phyloP scores from a whole-genome alignment of 2,888 invertebrate genomes.

The Caenorhabditis plicata region DNA sequence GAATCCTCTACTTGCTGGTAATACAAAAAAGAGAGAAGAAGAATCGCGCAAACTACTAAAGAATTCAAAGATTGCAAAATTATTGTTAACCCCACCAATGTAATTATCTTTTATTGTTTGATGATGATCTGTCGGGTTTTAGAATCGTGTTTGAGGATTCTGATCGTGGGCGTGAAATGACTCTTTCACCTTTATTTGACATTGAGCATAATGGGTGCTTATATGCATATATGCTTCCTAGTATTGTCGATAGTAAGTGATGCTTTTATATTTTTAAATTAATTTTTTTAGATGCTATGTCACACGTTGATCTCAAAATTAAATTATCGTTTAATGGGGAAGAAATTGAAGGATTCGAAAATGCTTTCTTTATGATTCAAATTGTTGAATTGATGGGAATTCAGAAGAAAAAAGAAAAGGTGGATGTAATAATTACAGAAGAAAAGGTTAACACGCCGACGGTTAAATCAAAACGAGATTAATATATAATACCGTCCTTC shows the following conservation, averaged over 20 bases:
- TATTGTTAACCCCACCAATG: background rate
- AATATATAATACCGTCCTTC: too few species aligned
- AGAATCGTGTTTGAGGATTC: constrained; percentile 7
- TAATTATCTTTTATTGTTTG: background rate
- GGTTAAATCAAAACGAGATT: too few species aligned
- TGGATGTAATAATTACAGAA: too few species aligned
- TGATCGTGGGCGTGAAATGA: background rate
- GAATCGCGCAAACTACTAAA: constrained; percentile 1
- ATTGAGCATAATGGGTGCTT: constrained; percentile 13
- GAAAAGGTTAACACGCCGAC: too few species aligned
- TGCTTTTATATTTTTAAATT: background rate
- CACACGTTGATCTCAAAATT: background rate
- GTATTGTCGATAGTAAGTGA: constrained; percentile 3
- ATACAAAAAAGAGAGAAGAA: constrained; percentile 3
- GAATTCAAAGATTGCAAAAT: background rate
- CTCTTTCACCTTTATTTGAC: constrained; percentile 12
- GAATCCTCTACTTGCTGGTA: background rate
- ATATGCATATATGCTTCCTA: constrained; percentile 14
- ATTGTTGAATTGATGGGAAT: constrained; percentile 9
- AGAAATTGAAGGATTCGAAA: constrained; percentile 2
- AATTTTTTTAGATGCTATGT: background rate
- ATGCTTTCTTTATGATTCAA: constrained; percentile 18
- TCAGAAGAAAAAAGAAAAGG: too few species aligned
- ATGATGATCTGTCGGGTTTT: background rate
- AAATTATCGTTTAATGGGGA: background rate